Evolutionary conservation across 2,888 invertebrate genomes (phyloP), one percentile per base, ranked within the genome.

Genomic region (Celastrina argiolus): DNA sequence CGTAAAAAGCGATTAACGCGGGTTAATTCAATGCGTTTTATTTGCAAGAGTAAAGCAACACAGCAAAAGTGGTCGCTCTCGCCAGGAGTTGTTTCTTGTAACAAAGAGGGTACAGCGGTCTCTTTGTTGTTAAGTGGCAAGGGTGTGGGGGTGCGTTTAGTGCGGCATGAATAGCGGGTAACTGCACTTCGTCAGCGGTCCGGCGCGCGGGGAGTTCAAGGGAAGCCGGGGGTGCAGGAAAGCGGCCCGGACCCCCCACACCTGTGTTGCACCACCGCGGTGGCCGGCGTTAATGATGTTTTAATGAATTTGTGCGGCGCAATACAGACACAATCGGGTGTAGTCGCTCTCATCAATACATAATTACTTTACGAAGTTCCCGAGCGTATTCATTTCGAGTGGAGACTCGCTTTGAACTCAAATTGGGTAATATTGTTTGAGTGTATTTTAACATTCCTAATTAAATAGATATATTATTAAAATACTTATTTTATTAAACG

Each of bases 61-160:
- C 76, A 80, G 80, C 22, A 81, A 85, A 85, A 86, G 85, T 84
- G 83, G 82, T 85, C 80, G 82, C 75, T 79, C 74, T 79, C 74
- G 74, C 81, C 75, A 80, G 78, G 80, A 86, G 85, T 87, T 85
- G 84, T 88, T 87, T 86, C 85, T 88, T 84, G 80, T 86, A 87
- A 90, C 87, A 88, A 88, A 88, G 90, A 87, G 86, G 84, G 84
- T 85, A 85, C 83, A 87, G 85, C 87, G 84, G 83, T 87, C 84
- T 88, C 88, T 90, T 88, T 89, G 88, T 89, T 85, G 86, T 84
- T 85, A 87, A 89, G 88, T 89, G 88, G 86, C 83, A 82, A 77
- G 71, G 77, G 77, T 39, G 65, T 51, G 70, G 77, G 84, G 84
- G 80, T 81, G 84, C 84, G 83, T 85, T 87, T 86, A 87, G 87